These are phyloP conservation scores for Hafferia zeledoni DNA, from an alignment of 2,797 vertebrate genomes.

Conservation along the genomic window DNA sequence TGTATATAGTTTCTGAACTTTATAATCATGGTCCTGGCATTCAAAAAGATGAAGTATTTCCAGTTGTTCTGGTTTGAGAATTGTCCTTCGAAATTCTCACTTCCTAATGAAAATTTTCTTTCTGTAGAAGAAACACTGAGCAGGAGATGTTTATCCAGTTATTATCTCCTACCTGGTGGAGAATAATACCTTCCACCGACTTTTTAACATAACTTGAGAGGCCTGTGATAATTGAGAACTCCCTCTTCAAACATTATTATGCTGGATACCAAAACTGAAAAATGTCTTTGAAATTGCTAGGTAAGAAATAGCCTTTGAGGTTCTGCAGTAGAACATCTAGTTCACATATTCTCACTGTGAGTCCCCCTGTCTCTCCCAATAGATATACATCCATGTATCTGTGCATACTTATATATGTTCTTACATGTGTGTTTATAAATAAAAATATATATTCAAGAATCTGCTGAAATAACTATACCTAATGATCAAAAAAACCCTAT, in stretches of 20 bases:
- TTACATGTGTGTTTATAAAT: background rate
- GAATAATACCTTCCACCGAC: background rate
- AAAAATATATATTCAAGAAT: background rate
- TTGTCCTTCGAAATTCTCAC: background rate
- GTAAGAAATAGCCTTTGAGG: background rate
- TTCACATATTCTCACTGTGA: background rate
- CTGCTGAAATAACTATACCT: background rate
- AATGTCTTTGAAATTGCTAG: background rate
- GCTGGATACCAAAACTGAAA: background rate
- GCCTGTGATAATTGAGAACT: background rate
- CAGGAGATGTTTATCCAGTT: background rate
- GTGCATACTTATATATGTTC: background rate
- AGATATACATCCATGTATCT: background rate
- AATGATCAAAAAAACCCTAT: background rate
- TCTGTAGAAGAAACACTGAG: background rate
- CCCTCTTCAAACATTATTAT: background rate
- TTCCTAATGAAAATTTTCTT: background rate
- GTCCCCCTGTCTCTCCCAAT: background rate
- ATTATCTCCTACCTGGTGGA: background rate
- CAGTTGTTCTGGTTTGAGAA: background rate
- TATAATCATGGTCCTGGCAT: background rate
- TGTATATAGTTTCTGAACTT: background rate
- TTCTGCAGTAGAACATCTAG: background rate
- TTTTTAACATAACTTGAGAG: background rate
- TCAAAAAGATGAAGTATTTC: background rate